Evolutionary conservation across 2,113 vertebrate species (phyloP).

Genomic region (Melozone crissalis): DNA sequence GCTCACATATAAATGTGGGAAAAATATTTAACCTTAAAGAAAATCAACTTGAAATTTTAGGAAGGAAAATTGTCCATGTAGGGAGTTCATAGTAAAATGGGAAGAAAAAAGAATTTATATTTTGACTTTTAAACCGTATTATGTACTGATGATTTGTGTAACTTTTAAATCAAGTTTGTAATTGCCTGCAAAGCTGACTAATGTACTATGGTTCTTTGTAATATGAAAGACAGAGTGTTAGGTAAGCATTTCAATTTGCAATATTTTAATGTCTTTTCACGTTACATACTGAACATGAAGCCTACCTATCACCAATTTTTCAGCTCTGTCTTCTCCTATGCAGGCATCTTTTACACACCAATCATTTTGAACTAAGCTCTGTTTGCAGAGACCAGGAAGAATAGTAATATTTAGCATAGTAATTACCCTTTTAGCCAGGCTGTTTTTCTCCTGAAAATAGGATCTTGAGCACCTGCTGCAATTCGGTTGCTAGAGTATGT

Average conservation of each 20-base stretch:
- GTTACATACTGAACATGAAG: not conserved
- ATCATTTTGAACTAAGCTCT: not conserved
- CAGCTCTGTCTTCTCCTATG: not conserved
- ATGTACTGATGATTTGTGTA: not conserved
- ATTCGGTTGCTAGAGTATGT: not conserved
- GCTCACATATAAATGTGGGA: not conserved
- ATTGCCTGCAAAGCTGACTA: not conserved
- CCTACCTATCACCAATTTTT: not conserved
- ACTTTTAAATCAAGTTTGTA: not conserved
- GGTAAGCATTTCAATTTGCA: not conserved
- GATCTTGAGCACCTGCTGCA: not conserved
- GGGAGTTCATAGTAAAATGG: not conserved
- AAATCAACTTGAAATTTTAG: not conserved
- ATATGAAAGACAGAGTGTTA: not conserved
- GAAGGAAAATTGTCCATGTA: not conserved
- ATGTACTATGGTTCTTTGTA: not conserved
- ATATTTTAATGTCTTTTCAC: not conserved
- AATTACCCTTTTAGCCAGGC: not conserved
- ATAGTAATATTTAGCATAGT: not conserved
- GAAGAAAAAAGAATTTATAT: not conserved
- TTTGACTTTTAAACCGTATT: not conserved
- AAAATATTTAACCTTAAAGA: not conserved
- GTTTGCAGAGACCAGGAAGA: not conserved
- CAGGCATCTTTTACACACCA: not conserved
- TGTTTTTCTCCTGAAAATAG: conserved; percentile 1